Evolutionary conservation across 2,113 vertebrate genomes (phyloP), one percentile per base, ranked within the genome.

Genomic region (Macquaria ambigua): DNA sequence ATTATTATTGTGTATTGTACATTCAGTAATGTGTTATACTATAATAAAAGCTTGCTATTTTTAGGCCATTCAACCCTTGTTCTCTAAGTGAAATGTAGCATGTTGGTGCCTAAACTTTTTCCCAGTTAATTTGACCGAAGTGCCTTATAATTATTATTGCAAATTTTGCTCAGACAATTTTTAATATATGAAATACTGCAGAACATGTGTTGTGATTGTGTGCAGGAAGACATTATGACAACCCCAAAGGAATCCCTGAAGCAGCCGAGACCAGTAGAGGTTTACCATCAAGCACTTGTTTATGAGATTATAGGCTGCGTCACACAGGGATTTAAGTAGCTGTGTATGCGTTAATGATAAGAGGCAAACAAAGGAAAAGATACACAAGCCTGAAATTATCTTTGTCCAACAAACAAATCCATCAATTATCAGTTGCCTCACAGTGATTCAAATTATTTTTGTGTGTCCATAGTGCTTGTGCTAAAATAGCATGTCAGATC

Each of bases 301-400:
- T 79, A 88, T 87, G 37, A 87, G 90, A 93, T 93, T 92, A 93
- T 75, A 50, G 34, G 25, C 56, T 86, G 85, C 74, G 80, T 93
- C 85, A 93, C 64, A 66, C 37, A 71, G 53, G 46, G 72, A 64
- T 63, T 89, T 86, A 81, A 83, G 72, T 25, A 25, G 41, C 59
- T 74, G 81, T 76, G 50, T 67, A 70, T 68, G 78, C 70, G 68
- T 79, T 67, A 71, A 81, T 74, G 39, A 76, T 18, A 55, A 50
- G 4, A 67, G 4, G 8, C 14, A 66, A 14, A 48, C 12, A 3
- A 41, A 50, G 2, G 1, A 18, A 61, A 74, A 77, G 2, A 61
- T 43, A 74, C 43, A 70, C 25, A 67, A 14, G 4, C 16, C 9
- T 48, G 1, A 82, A 66, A 64, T 43, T 6, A 67, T 52, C 50